These are phyloP conservation scores for Coronaproctus castanopsis DNA, from an alignment of 2,888 invertebrate genomes.

Conservation along the genomic window DNA sequence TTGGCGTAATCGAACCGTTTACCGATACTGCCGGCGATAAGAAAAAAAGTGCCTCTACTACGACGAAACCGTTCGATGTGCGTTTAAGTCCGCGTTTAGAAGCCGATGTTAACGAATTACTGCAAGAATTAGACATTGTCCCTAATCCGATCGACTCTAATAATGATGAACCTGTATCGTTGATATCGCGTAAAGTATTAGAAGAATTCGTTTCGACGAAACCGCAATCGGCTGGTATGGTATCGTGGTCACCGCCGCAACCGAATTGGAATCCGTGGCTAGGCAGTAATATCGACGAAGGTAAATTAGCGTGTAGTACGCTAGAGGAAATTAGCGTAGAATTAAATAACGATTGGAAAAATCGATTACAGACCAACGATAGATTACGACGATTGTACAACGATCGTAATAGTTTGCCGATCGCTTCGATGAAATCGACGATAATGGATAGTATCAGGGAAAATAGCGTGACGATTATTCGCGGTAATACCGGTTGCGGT, in stretches of 20 bases:
- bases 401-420: slow-evolving; percentile 53
- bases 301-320: slow-evolving; percentile 41
- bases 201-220: slow-evolving; percentile 45
- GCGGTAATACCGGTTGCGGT: slow-evolving; percentile 92
- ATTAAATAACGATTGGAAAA: slow-evolving; percentile 36
- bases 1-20: slow-evolving; percentile 78
- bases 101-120: slow-evolving; percentile 34
- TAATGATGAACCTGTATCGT: slow-evolving; percentile 27
- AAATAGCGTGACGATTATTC: slow-evolving; percentile 77
- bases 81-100: slow-evolving; percentile 51
- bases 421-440: slow-evolving; percentile 45
- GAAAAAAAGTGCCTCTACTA: slow-evolving; percentile 48
- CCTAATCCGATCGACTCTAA: slow-evolving; percentile 17
- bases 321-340: slow-evolving; percentile 24
- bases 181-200: slow-evolving; percentile 34
- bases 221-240: slow-evolving; percentile 49
- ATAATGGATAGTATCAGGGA: slow-evolving; percentile 77
- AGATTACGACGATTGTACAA: background rate
- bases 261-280: slow-evolving; percentile 97
- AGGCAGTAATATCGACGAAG: slow-evolving; percentile 89
- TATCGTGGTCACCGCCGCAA: slow-evolving; percentile 90
- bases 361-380: background rate
- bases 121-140: slow-evolving; percentile 26
- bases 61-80: slow-evolving; percentile 62
- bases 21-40: slow-evolving; percentile 57